Percentiles rank a stretch among this genome's conserved stretches.
These are phyloP conservation scores for Ectobius pallidus DNA, from an alignment of 2,888 invertebrate species.

Conservation along the genomic window DNA sequence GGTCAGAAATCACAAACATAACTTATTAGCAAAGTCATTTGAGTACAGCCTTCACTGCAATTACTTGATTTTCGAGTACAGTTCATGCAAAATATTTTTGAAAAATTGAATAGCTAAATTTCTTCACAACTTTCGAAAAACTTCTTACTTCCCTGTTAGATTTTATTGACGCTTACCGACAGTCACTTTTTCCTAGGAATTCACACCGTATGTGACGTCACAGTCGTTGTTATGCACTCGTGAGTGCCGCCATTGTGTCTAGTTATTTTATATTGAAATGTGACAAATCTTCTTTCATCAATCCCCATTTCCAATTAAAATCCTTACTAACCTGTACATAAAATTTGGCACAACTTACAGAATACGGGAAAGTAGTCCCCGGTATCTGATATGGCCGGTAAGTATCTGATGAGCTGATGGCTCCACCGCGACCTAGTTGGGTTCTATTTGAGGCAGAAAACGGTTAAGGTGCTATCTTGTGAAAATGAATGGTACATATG, in stretches of 20 bases:
- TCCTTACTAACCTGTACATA: conserved; percentile 37
- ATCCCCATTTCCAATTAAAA: conserved; percentile 39
- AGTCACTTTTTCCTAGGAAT: conserved; percentile 43
- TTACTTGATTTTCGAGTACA: too few relatives aligned
- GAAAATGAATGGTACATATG: conserved; percentile 23
- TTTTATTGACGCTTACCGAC: conserved; percentile 1
- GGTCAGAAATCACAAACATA: too few relatives aligned
- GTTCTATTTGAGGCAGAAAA: conserved; percentile 17
- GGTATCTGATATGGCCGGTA: conserved; percentile 82
- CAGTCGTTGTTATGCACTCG: conserved; percentile 62
- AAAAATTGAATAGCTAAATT: not conserved
- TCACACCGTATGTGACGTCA: conserved; percentile 64
- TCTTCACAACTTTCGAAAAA: not conserved
- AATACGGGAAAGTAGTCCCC: conserved; percentile 54
- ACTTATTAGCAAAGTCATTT: too few relatives aligned
- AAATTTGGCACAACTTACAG: conserved; percentile 36
- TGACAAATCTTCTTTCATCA: conserved; percentile 45
- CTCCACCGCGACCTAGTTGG: conserved; percentile 34
- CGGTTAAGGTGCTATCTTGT: conserved; percentile 16
- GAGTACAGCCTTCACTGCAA: too few relatives aligned
- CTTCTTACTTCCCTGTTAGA: not conserved
- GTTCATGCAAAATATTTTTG: too few relatives aligned
- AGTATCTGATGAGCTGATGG: conserved; percentile 55
- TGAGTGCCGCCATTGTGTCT: conserved; percentile 59
- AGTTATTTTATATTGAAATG: conserved; percentile 44